These are phyloP conservation scores for Orthonyx spaldingii DNA, from an alignment of 2,113 vertebrate species.

Conservation along the genomic window DNA sequence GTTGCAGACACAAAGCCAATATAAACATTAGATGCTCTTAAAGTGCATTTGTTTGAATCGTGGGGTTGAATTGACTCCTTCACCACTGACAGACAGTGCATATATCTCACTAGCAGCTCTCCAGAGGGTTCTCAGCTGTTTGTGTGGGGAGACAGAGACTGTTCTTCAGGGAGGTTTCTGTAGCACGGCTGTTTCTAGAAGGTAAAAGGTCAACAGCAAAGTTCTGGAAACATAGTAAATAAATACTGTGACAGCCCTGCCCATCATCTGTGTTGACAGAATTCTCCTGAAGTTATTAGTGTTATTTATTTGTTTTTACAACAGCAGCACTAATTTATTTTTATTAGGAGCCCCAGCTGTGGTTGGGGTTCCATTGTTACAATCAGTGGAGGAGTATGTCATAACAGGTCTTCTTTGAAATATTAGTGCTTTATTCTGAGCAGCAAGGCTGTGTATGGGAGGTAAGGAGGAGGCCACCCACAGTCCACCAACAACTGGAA, in stretches of 20 bases:
- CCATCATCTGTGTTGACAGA: conserved; percentile 6
- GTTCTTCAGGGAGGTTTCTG: conserved; percentile 29
- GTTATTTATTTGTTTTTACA: conserved; percentile 39
- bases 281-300: neutral
- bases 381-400: neutral
- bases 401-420: neutral
- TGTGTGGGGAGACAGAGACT: neutral
- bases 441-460: neutral
- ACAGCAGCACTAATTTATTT: conserved; percentile 2
- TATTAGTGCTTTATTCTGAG: neutral
- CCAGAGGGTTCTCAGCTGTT: conserved; percentile 28
- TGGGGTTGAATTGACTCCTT: conserved; percentile 36
- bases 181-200: conserved; percentile 15
- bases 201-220: neutral
- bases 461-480: too few relatives aligned
- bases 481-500: too few relatives aligned
- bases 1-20: conserved; percentile 38
- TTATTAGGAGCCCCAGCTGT: neutral
- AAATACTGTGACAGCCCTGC: neutral
- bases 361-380: conserved; percentile 11
- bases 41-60: conserved; percentile 42
- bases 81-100: conserved; percentile 22
- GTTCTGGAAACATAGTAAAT: neutral
- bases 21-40: conserved; percentile 54
- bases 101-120: conserved; percentile 34